A percentile compares a stretch with the other conserved stretches of the same genome.
Evolutionary conservation across 1,140 invertebrate species (phyloP).

Genomic region (Hylaeus anthracinus): DNA sequence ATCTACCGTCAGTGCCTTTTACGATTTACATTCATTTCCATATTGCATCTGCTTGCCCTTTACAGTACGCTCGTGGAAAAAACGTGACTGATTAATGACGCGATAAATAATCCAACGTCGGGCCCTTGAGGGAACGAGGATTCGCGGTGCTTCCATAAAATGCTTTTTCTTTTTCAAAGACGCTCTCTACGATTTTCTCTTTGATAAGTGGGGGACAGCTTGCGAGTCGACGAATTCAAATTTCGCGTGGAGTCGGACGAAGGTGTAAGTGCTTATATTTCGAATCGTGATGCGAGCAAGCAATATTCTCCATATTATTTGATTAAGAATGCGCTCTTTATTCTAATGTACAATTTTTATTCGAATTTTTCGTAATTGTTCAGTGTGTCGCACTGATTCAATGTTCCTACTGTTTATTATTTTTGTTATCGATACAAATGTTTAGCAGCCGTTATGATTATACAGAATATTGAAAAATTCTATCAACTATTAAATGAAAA

Average conservation of each 20-base stretch:
- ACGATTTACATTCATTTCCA: slow-evolving; percentile 75
- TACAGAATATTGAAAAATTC: no score
- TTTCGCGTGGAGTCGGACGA: neutral
- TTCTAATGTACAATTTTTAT: no score
- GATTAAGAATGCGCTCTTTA: no score
- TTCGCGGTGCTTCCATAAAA: slow-evolving; percentile 62
- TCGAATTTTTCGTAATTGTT: no score
- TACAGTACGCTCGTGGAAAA: slow-evolving; percentile 60
- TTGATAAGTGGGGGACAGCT: neutral
- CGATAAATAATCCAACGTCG: slow-evolving; percentile 65
- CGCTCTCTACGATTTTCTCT: no score
- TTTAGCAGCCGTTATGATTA: no score
- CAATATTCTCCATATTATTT: no score
- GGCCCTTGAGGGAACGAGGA: slow-evolving; percentile 47
- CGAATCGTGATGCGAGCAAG: neutral
- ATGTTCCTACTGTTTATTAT: no score
- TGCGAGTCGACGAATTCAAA: neutral
- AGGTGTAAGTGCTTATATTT: no score
- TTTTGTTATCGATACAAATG: no score
- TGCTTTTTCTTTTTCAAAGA: slow-evolving; percentile 33
- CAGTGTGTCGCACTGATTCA: no score
- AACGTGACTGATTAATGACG: slow-evolving; percentile 69
- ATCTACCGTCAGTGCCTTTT: slow-evolving; percentile 65
- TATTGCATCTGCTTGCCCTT: slow-evolving; percentile 65
- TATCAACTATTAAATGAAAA: no score